Percentiles rank a stretch among this genome's conserved stretches.
Conservation (phyloP, 2,888 invertebrate species). For the Diplolepis rosae region DNA sequence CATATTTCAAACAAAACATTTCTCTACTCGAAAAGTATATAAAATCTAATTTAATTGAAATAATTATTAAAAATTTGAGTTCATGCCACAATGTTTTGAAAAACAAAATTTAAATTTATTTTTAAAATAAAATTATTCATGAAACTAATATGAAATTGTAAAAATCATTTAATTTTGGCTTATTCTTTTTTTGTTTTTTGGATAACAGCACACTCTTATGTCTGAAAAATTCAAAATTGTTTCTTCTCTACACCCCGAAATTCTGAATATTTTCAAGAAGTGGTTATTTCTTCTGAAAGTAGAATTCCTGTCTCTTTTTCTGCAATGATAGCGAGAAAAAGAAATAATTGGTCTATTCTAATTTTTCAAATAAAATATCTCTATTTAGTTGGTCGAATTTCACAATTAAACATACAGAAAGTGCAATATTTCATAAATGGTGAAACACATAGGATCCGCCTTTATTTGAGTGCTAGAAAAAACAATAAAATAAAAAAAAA, state of each 20-base stretch:
- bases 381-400: not conserved
- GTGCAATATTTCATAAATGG: conserved; percentile 26
- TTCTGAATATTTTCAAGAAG: not conserved
- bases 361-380: not conserved
- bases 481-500: no score
- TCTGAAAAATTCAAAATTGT: not conserved
- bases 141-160: no score
- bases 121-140: no score
- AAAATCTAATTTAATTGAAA: no score
- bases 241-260: not conserved
- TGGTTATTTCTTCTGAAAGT: not conserved
- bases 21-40: no score
- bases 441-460: conserved; percentile 26
- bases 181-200: no score
- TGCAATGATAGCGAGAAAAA: not conserved
- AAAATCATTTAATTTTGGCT: no score
- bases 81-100: no score
- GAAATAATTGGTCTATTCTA: not conserved
- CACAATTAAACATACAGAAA: conserved; percentile 7
- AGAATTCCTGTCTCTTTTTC: not conserved
- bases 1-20: no score
- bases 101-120: no score
- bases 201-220: no score
- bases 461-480: conserved; percentile 27
- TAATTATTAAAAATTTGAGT: no score